phyloP scores from a whole-genome alignment of 2,888 invertebrate genomes.

The Augiades crinisus region DNA sequence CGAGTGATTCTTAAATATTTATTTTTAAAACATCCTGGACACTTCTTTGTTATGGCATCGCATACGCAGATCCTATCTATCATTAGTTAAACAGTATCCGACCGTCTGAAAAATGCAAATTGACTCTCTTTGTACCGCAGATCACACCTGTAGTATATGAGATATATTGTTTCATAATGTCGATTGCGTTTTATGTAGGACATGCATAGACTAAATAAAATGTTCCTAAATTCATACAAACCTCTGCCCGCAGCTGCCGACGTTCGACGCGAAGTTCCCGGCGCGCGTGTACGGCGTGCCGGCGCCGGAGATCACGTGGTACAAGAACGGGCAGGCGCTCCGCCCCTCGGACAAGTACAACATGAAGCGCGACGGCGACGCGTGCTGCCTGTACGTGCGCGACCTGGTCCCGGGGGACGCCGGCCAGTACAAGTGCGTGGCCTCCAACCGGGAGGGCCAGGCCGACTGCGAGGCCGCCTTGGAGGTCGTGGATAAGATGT shows the following conservation, averaged over 20 bases:
- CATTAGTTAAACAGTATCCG: too few relatives aligned
- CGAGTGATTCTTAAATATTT: too few relatives aligned
- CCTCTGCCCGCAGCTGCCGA: constrained; percentile 88
- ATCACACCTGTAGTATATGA: too few relatives aligned
- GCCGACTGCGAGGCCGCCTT: constrained; percentile 87
- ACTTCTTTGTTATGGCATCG: too few relatives aligned
- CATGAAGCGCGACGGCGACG: constrained; percentile 89
- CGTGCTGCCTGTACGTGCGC: constrained; percentile 87
- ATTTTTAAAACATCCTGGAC: too few relatives aligned
- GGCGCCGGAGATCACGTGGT: constrained; percentile 93
- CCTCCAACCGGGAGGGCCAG: constrained; percentile 90
- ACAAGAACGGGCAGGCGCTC: constrained; percentile 89
- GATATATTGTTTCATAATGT: too few relatives aligned
- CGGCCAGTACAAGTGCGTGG: constrained; percentile 89
- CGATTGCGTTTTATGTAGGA: too few relatives aligned
- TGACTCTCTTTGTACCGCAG: too few relatives aligned
- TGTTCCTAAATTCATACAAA: too few relatives aligned
- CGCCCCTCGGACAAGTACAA: constrained; percentile 86
- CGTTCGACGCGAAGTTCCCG: constrained; percentile 90
- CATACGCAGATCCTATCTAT: too few relatives aligned
- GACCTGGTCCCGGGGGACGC: constrained; percentile 85
- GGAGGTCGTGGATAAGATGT: constrained; percentile 92
- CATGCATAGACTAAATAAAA: too few relatives aligned
- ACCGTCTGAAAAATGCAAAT: too few relatives aligned
- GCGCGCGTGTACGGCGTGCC: constrained; percentile 91